Base-by-base conservation (phyloP, 2,888 invertebrate genomes). In the Cabera pusaria region DNA sequence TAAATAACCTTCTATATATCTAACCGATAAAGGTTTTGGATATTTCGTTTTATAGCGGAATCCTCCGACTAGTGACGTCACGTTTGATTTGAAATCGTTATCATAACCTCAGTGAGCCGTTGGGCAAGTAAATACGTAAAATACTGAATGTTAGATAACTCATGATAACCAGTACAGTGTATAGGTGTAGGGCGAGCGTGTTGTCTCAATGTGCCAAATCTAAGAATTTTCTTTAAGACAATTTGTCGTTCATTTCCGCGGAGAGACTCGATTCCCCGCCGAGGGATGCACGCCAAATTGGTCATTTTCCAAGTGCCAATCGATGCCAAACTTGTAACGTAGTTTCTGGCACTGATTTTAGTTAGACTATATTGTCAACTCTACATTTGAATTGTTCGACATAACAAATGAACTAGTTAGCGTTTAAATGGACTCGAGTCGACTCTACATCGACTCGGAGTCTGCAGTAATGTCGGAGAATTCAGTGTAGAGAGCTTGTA, bases 151-250 rank as follows among this genome's bases (percentile, higher is more conserved):
- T 74, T 75, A 74, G 69, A 52, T 65, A 60, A 57, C 56, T 32
- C 43, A 48, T 46, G 60, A 64, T 67, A 67, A 59, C 54, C 70
- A 60, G 58, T 68, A 53, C 53, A 46, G 48, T 50, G 48, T 50
- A 61, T 72, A 74, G 64, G 56, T 63, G 56, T 68, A 71, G 61
- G 64, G 54, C 49, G 59, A 46, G 26, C 51, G 14, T 49, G 57
- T 62, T 64, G 59, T 59, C 59, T 61, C 59, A 40, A 65, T 51
- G 73, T 75, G 76, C 73, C 76, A 77, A 76, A 71, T 52, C 31
- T 39, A 54, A 56, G 49, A 59, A n/a, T 53, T 55, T 49, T 53
- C 50, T 56, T 49, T 36, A 17, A 17, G 8, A 20, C 35, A 10
- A 6, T 44, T 49, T 37, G 48, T 7, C 17, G 29, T 11, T 29